Evolutionary conservation across 2,888 invertebrate species (phyloP).

Genomic region (Tholera decimalis): DNA sequence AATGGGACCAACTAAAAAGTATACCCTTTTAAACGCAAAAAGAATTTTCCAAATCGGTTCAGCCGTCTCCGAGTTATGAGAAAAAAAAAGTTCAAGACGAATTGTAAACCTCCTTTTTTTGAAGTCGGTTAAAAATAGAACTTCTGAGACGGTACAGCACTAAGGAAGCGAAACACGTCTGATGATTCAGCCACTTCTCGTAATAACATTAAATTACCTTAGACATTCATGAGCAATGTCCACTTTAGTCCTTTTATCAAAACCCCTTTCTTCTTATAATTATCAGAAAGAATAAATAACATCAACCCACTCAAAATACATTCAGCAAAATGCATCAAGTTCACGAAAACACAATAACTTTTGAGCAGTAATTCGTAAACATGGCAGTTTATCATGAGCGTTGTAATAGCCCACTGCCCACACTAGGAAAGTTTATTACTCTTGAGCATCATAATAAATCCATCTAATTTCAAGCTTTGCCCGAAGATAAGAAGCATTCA

Average conservation of each 20-base stretch:
- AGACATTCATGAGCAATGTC: not conserved
- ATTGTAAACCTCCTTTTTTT: too few species aligned
- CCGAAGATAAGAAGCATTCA: conserved; percentile 56
- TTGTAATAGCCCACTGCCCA: conserved; percentile 63
- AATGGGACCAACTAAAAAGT: too few species aligned
- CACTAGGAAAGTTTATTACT: conserved; percentile 58
- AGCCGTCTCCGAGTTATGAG: too few species aligned
- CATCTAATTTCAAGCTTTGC: conserved; percentile 55
- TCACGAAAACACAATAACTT: conserved; percentile 54
- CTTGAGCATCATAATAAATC: conserved; percentile 61
- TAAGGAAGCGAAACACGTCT: not conserved
- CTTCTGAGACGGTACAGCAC: not conserved
- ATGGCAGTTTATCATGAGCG: conserved; percentile 52
- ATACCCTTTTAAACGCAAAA: too few species aligned
- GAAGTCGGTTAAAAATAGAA: too few species aligned
- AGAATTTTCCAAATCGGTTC: too few species aligned
- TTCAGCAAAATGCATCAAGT: conserved; percentile 36
- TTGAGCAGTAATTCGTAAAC: conserved; percentile 58
- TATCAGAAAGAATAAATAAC: conserved; percentile 1
- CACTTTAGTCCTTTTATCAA: not conserved
- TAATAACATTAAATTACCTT: conserved; percentile 1
- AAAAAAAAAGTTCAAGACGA: too few species aligned
- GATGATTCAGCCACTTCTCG: not conserved
- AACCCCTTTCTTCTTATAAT: conserved; percentile 15
- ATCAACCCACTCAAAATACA: conserved; percentile 26